Evolutionary conservation across 2,888 invertebrate species (phyloP).

Genomic region (Synanthedon andrenaeformis): DNA sequence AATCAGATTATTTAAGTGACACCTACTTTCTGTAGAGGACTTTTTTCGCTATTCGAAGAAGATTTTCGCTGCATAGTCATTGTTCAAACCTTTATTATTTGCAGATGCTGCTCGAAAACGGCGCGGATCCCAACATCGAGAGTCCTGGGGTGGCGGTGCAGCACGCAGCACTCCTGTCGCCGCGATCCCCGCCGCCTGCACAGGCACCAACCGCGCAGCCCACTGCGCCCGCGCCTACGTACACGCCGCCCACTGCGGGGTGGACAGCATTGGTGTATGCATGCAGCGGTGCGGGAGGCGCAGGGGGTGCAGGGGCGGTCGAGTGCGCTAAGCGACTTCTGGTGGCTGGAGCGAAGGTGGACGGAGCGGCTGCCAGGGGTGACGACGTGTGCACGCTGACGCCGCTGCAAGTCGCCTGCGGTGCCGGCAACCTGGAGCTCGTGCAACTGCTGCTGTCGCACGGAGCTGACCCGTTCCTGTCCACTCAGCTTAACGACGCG

Average conservation of each 20-base stretch:
- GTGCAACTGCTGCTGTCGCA: constrained; percentile 83
- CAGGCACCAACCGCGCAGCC: constrained; percentile 27
- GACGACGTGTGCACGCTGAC: constrained; percentile 90
- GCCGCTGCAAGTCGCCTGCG: constrained; percentile 87
- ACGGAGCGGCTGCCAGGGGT: constrained; percentile 85
- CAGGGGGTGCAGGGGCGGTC: constrained; percentile 63
- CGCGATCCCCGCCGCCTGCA: constrained; percentile 28
- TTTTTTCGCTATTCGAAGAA: too few relatives aligned
- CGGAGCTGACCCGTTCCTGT: constrained; percentile 89
- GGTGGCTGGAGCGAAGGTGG: constrained; percentile 85
- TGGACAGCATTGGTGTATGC: constrained; percentile 94
- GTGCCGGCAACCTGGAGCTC: constrained; percentile 83
- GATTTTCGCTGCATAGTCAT: too few relatives aligned
- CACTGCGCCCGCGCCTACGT: constrained; percentile 20
- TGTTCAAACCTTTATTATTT: background rate
- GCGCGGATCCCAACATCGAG: constrained; percentile 86
- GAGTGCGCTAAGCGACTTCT: constrained; percentile 77
- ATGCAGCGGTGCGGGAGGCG: constrained; percentile 23
- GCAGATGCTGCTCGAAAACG: constrained; percentile 80
- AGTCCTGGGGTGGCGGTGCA: constrained; percentile 71
- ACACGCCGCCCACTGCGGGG: constrained; percentile 58
- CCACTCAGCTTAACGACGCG: constrained; percentile 85
- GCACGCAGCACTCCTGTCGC: constrained; percentile 44
- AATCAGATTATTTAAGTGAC: too few relatives aligned
- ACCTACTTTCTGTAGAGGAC: too few relatives aligned